Evolutionary conservation across 2,888 invertebrate species (phyloP).

Genomic region (Coecobrya sp.): DNA sequence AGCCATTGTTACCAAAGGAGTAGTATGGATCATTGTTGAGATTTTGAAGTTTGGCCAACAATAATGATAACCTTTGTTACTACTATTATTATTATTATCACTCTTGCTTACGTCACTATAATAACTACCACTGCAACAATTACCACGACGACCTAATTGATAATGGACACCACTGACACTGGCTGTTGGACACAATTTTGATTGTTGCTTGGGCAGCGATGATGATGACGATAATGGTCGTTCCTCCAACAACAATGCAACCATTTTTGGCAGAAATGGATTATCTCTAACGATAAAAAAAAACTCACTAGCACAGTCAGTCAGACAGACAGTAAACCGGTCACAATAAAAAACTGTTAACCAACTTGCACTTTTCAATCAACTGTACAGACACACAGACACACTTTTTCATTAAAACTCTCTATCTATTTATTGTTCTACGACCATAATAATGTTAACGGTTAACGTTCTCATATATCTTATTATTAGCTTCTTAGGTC

Average conservation of each 20-base stretch:
- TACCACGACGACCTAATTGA: conserved; percentile 12
- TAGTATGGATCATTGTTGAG: background rate
- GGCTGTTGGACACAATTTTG: background rate
- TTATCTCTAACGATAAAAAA: background rate
- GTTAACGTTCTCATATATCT: too few species aligned
- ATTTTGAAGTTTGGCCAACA: background rate
- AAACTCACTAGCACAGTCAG: too few species aligned
- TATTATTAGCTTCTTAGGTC: too few species aligned
- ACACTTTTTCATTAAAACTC: background rate
- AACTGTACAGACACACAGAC: background rate
- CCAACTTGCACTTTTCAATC: conserved; percentile 17
- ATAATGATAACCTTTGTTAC: conserved; percentile 4
- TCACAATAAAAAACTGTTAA: background rate
- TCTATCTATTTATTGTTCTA: background rate
- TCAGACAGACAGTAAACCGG: too few species aligned
- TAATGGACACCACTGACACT: conserved; percentile 32
- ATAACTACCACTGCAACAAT: background rate
- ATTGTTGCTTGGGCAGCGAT: background rate
- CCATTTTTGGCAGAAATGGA: conserved; percentile 27
- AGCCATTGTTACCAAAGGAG: conserved; percentile 5
- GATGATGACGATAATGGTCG: background rate
- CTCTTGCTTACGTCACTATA: background rate
- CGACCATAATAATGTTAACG: too few species aligned
- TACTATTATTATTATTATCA: background rate
- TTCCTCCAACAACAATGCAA: background rate